phyloP scores from a whole-genome alignment of 2,113 vertebrate genomes.

The Lonchura striata region DNA sequence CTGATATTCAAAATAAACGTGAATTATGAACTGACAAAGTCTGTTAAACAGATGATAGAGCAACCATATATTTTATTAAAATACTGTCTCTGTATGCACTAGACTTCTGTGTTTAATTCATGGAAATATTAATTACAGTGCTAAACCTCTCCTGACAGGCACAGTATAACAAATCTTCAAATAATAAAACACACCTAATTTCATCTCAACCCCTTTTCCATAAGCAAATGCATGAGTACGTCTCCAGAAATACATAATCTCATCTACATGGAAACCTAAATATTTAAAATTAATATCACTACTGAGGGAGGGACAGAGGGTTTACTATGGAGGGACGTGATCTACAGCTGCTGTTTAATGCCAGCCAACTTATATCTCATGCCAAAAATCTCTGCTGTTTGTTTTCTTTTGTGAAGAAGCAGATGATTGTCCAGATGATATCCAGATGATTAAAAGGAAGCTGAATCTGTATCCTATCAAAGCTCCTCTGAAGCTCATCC shows the following conservation, averaged over 20 bases:
- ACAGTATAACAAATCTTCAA: constrained; percentile 29
- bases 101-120: constrained; percentile 17
- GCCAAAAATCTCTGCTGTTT: constrained; percentile 36
- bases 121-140: constrained; percentile 1
- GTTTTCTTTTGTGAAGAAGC: constrained; percentile 46
- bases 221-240: constrained; percentile 4
- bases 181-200: constrained; percentile 43
- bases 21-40: neutral
- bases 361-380: constrained; percentile 6
- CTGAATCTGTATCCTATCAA: constrained; percentile 19
- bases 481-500: constrained; percentile 26
- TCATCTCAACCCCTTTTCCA: neutral
- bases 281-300: constrained; percentile 46
- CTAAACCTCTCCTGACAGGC: constrained; percentile 3
- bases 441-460: constrained; percentile 47
- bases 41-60: constrained; percentile 16
- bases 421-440: constrained; percentile 48
- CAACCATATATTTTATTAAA: constrained; percentile 6
- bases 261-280: constrained; percentile 32
- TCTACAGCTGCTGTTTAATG: constrained; percentile 47
- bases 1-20: neutral
- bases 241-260: neutral
- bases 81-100: neutral
- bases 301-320: neutral
- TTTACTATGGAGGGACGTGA: neutral